A percentile compares a stretch with the other conserved stretches of the same genome.
Conservation (phyloP, 2,888 invertebrate species). For the Dicyrtoma fusca region DNA sequence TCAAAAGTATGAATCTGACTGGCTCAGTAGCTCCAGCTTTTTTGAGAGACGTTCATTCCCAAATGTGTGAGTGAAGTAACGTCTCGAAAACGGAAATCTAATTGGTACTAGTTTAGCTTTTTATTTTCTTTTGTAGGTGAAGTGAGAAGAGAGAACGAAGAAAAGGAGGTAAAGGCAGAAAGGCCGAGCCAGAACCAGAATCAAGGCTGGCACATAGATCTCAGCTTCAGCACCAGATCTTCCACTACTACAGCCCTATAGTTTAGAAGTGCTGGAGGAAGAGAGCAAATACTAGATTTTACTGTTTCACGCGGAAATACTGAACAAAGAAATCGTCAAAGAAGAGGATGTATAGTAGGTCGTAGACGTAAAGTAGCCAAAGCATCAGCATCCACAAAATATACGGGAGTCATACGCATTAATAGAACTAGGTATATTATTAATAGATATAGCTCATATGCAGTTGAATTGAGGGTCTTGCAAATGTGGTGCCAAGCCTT, state of each 20-base stretch:
- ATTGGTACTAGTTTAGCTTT: constrained; percentile 27
- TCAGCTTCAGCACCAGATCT: too few relatives aligned
- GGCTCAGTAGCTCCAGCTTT: too few relatives aligned
- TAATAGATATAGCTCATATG: too few relatives aligned
- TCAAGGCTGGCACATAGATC: not conserved
- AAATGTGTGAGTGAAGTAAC: constrained; percentile 9
- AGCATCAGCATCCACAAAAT: too few relatives aligned
- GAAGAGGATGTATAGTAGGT: not conserved
- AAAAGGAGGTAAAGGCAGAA: not conserved
- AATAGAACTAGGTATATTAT: too few relatives aligned
- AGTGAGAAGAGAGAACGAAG: not conserved
- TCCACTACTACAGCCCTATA: too few relatives aligned
- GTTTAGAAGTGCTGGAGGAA: not conserved
- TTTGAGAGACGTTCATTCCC: not conserved
- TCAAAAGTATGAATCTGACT: too few relatives aligned
- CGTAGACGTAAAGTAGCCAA: not conserved
- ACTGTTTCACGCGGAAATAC: constrained; percentile 16
- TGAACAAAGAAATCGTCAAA: constrained; percentile 9
- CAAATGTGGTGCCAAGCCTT: too few relatives aligned
- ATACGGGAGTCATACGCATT: too few relatives aligned
- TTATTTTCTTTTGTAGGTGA: not conserved
- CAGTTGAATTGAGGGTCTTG: too few relatives aligned
- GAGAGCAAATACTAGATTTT: constrained; percentile 10
- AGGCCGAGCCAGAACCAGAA: not conserved
- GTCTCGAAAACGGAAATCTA: constrained; percentile 22